phyloP scores from a whole-genome alignment of 2,888 invertebrate species.

The Calliopum simillimum region DNA sequence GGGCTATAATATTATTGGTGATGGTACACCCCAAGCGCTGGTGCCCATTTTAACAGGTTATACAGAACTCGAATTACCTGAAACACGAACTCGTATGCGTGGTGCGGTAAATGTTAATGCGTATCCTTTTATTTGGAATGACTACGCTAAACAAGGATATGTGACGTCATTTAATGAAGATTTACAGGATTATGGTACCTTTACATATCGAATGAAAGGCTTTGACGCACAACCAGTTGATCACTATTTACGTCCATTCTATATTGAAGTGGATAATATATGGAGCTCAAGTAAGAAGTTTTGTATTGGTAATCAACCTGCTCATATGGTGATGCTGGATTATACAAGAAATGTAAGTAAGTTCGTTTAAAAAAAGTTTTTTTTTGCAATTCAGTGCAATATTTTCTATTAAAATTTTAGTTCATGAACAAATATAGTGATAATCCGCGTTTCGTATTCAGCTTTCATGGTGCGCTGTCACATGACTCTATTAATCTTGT shows the following conservation, averaged over 20 bases:
- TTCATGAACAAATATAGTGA: constrained; percentile 74
- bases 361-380: background rate
- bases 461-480: constrained; percentile 89
- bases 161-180: constrained; percentile 90
- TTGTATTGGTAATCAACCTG: constrained; percentile 79
- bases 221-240: constrained; percentile 87
- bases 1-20: constrained; percentile 88
- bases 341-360: constrained; percentile 74
- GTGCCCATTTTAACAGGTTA: constrained; percentile 89
- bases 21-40: constrained; percentile 87
- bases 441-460: constrained; percentile 84
- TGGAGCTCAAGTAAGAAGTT: constrained; percentile 71
- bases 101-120: constrained; percentile 77
- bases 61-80: constrained; percentile 88
- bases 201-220: constrained; percentile 90
- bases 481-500: constrained; percentile 88
- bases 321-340: constrained; percentile 77
- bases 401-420: constrained; percentile 53
- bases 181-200: constrained; percentile 84
- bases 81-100: constrained; percentile 78
- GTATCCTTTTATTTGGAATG: constrained; percentile 89
- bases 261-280: constrained; percentile 74
- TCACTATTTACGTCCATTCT: constrained; percentile 89
- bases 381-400: background rate
- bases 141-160: constrained; percentile 77